A percentile compares a stretch with the other conserved stretches of the same genome.
These are phyloP conservation scores for Protophormia terraenovae DNA, from an alignment of 2,888 invertebrate genomes.

Conservation along the genomic window DNA sequence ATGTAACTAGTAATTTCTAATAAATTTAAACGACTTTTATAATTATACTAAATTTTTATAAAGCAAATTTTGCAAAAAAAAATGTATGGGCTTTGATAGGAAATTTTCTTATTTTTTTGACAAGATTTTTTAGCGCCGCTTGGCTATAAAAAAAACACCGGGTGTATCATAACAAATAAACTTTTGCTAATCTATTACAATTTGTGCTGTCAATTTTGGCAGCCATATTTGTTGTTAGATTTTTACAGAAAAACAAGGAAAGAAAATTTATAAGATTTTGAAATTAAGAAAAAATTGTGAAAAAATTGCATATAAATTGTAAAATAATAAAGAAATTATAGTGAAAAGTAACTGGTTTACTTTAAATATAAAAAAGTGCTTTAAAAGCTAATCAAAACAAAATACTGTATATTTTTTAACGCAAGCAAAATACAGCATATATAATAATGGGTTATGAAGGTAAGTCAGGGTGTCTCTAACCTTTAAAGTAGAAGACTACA, in stretches of 20 bases:
- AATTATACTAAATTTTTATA: neutral
- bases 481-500: neutral
- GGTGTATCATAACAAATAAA: neutral
- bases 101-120: neutral
- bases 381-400: neutral
- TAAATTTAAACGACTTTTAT: neutral
- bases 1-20: neutral
- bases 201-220: slow-evolving; percentile 12
- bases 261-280: neutral
- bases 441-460: slow-evolving; percentile 67
- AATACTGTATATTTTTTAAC: neutral
- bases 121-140: neutral
- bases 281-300: neutral
- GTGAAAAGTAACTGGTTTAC: neutral
- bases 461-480: slow-evolving; percentile 3
- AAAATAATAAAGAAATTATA: neutral
- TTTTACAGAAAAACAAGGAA: neutral
- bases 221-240: slow-evolving; percentile 36
- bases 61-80: neutral
- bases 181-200: slow-evolving; percentile 26
- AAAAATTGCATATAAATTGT: neutral
- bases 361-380: neutral
- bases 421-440: neutral
- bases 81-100: neutral
- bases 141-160: neutral